A percentile compares a stretch with the other conserved stretches of the same genome.
phyloP scores from a whole-genome alignment of 35 echinoderm and acorn worm species.

The Anneissia japonica region DNA sequence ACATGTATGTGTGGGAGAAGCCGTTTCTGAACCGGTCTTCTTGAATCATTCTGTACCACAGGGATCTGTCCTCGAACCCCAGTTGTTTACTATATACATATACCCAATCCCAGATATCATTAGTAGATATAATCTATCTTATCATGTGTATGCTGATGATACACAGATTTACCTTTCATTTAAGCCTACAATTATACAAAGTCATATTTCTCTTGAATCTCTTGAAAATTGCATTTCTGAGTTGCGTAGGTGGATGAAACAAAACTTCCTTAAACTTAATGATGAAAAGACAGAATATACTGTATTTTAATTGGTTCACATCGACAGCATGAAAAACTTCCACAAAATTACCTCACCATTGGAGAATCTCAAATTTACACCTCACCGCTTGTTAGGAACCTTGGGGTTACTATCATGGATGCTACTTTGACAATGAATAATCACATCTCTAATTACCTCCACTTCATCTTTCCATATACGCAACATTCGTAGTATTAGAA shows the following conservation, averaged over 20 bases:
- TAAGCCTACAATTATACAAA: not conserved
- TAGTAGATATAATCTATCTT: conserved; percentile 23
- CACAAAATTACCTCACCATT: not conserved
- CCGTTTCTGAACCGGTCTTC: conserved; percentile 23
- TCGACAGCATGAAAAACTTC: not conserved
- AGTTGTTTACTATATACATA: conserved; percentile 47
- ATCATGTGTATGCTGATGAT: conserved; percentile 42
- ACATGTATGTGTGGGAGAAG: conserved; percentile 25
- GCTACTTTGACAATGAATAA: no score
- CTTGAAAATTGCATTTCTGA: not conserved
- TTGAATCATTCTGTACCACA: conserved; percentile 45
- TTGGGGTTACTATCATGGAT: not conserved
- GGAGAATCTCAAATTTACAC: not conserved
- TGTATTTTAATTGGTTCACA: not conserved
- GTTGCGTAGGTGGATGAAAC: not conserved
- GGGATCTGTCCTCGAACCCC: conserved; percentile 39
- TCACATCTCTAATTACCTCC: not conserved
- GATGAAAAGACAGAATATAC: no score
- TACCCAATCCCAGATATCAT: conserved; percentile 36
- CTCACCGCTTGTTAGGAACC: not conserved
- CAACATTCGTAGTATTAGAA: conserved; percentile 46
- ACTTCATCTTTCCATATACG: conserved; percentile 30
- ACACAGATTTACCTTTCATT: conserved; percentile 37
- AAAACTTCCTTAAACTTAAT: no score
- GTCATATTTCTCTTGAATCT: not conserved